Evolutionary conservation across 2,797 vertebrate genomes (phyloP).

Genomic region (Myotis pilosus): DNA sequence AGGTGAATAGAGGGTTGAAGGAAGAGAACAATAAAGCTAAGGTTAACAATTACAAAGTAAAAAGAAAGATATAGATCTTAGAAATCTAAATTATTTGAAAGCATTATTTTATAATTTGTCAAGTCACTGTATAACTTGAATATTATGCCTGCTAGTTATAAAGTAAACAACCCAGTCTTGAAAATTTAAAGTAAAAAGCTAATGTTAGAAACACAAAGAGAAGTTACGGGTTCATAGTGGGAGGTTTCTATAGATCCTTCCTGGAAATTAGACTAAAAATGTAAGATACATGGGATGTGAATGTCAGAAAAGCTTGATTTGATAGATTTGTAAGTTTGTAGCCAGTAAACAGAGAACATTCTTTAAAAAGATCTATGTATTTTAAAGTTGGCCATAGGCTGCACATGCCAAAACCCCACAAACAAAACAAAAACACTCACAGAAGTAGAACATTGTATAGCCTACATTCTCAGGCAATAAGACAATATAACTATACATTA

Average conservation of each 20-base stretch:
- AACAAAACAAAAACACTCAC: constrained; percentile 14
- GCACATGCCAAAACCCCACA: neutral
- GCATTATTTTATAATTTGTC: neutral
- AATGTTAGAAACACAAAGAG: neutral
- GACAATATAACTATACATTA: neutral
- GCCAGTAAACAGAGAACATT: neutral
- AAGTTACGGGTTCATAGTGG: neutral
- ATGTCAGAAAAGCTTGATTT: neutral
- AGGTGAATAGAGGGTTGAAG: neutral
- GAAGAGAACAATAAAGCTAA: neutral
- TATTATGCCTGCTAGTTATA: neutral
- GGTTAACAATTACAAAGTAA: neutral
- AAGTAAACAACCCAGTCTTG: neutral
- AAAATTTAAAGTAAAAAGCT: neutral
- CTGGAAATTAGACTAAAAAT: neutral
- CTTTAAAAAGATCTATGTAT: neutral
- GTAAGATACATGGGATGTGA: neutral
- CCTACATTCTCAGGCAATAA: neutral
- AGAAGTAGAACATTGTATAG: neutral
- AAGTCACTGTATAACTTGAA: neutral
- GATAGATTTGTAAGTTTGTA: neutral
- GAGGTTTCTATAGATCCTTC: neutral
- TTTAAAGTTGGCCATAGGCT: neutral
- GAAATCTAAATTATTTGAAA: constrained; percentile 34
- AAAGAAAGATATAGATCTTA: neutral